Evolutionary conservation across 2,113 vertebrate genomes (phyloP).

Genomic region (Rissa tridactyla): DNA sequence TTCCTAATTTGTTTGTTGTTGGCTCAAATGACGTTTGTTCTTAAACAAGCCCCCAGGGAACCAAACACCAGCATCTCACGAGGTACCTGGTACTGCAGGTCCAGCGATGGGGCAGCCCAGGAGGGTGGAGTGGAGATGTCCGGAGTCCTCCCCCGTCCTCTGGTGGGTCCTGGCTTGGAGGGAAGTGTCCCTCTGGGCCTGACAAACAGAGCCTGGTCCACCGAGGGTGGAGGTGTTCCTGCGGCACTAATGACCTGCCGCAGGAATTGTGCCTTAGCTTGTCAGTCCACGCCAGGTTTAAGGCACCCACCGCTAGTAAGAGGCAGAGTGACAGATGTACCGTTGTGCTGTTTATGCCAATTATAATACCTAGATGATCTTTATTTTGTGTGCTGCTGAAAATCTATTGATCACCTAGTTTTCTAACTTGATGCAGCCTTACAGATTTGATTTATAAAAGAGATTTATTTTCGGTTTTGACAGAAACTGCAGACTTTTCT

Average conservation of each 20-base stretch:
- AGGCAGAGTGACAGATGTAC: background rate
- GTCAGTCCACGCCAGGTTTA: no score
- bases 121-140: background rate
- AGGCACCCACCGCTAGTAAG: accelerated
- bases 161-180: background rate
- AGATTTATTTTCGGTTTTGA: constrained; percentile 15
- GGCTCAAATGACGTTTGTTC: background rate
- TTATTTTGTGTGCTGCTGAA: background rate
- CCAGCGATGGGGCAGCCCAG: background rate
- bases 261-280: accelerated
- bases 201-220: background rate
- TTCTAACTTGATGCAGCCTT: background rate
- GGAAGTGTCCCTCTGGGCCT: background rate
- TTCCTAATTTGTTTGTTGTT: background rate
- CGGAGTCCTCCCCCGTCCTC: background rate
- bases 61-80: background rate
- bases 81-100: no score
- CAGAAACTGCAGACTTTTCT: constrained; percentile 14
- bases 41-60: background rate
- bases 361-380: background rate
- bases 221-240: background rate
- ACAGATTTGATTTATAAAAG: background rate
- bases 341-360: background rate
- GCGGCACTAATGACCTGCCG: background rate
- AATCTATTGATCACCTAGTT: background rate